Evolutionary conservation across 2,113 vertebrate species (phyloP).

Genomic region (Chlamydotis undulata): DNA sequence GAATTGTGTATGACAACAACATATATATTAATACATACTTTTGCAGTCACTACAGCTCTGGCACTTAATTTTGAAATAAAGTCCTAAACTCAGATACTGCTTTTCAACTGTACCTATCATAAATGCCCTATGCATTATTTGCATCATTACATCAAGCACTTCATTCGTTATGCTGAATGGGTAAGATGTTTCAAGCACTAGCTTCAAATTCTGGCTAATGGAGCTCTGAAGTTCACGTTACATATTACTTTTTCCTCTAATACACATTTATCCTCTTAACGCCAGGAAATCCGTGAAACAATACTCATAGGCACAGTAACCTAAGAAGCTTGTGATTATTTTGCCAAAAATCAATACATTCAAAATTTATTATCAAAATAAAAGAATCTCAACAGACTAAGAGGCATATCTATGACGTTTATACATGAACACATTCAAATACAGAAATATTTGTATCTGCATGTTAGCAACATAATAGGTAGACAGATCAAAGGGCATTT

Average conservation of each 20-base stretch:
- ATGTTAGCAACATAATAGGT: not conserved
- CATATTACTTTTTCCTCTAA: not conserved
- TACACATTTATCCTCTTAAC: not conserved
- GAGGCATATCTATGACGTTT: rapidly evolving
- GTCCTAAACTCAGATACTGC: not conserved
- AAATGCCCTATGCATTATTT: not conserved
- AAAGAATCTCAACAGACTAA: not conserved
- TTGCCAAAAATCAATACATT: not conserved
- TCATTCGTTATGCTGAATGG: not conserved
- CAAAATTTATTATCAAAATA: not conserved
- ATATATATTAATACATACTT: not conserved
- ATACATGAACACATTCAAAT: not conserved
- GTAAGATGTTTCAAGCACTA: not conserved
- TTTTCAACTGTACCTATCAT: not conserved
- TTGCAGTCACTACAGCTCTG: not conserved
- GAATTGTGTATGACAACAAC: not conserved
- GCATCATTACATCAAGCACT: not conserved
- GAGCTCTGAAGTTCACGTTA: not conserved
- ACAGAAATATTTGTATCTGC: not conserved
- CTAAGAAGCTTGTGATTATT: not conserved
- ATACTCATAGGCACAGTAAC: not conserved
- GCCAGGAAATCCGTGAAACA: not conserved
- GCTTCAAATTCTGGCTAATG: not conserved
- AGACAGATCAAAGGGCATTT: not conserved
- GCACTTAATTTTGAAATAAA: not conserved